Conservation (phyloP, 2,797 vertebrate genomes). For the Trematomus bernacchii region DNA sequence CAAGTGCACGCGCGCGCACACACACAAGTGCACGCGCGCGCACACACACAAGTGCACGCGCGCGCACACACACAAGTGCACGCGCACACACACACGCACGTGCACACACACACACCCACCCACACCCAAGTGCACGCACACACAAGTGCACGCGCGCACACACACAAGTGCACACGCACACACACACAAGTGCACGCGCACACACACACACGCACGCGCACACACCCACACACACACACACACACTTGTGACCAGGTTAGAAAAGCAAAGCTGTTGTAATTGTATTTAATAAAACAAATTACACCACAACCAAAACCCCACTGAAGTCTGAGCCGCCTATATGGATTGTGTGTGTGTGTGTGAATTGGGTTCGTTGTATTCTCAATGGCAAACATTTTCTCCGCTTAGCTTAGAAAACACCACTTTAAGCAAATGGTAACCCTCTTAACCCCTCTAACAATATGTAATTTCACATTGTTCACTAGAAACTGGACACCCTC, state of each 20-base stretch:
- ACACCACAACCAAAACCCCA: constrained; percentile 43
- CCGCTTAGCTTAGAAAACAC: constrained; percentile 51
- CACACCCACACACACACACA: background rate
- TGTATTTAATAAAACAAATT: constrained; percentile 73
- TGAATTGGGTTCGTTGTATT: constrained; percentile 26
- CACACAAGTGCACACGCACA: too few species aligned
- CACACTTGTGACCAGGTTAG: constrained; percentile 63
- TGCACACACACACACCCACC: too few species aligned
- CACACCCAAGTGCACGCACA: too few species aligned
- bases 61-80: too few species aligned
- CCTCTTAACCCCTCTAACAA: constrained; percentile 66
- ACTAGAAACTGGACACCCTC: constrained; percentile 52
- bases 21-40: too few species aligned
- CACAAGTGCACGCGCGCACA: too few species aligned
- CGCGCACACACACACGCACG: too few species aligned
- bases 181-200: too few species aligned
- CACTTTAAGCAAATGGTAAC: constrained; percentile 64
- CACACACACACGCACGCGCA: too few species aligned
- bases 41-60: too few species aligned
- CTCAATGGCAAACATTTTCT: constrained; percentile 41
- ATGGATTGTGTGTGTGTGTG: constrained; percentile 21
- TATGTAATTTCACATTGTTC: constrained; percentile 66
- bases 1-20: too few species aligned
- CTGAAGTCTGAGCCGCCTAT: constrained; percentile 38
- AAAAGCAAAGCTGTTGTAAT: constrained; percentile 63